Conservation (phyloP, 1,140 invertebrate species). For the Drosophila kurseongensis region DNA sequence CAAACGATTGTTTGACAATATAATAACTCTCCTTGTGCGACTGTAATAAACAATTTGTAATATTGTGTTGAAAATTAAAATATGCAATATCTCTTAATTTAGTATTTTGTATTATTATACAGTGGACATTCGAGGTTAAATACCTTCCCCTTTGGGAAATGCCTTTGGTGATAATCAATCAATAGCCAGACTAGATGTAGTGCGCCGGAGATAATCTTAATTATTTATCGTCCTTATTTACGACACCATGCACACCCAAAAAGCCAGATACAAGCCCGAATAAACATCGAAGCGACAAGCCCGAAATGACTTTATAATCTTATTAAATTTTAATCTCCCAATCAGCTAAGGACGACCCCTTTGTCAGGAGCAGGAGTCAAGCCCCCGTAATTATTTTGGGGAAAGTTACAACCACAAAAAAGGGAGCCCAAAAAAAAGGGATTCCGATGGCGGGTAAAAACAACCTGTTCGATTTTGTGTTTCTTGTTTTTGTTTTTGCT, state of each 20-base stretch:
- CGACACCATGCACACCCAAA: background rate
- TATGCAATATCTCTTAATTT: too few relatives aligned
- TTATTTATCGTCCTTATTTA: slow-evolving; percentile 13
- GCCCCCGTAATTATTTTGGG: slow-evolving; percentile 24
- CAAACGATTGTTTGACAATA: too few relatives aligned
- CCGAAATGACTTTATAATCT: slow-evolving; percentile 58
- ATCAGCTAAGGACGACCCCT: slow-evolving; percentile 45
- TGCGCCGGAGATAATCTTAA: background rate
- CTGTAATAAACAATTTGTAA: too few relatives aligned
- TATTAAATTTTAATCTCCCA: slow-evolving; percentile 61
- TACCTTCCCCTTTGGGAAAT: background rate
- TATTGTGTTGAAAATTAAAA: too few relatives aligned
- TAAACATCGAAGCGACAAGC: slow-evolving; percentile 15
- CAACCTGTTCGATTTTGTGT: background rate
- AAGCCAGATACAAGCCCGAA: slow-evolving; percentile 19
- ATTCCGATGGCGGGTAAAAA: slow-evolving; percentile 10
- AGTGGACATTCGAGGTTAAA: too few relatives aligned
- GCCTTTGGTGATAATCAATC: slow-evolving; percentile 8
- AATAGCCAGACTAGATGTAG: background rate
- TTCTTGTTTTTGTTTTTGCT: too few relatives aligned
- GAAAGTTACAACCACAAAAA: slow-evolving; percentile 30
- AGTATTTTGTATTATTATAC: too few relatives aligned
- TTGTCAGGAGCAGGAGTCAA: slow-evolving; percentile 35
- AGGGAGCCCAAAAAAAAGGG: slow-evolving; percentile 17
- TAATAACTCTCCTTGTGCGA: too few relatives aligned